Evolutionary conservation across 1,140 invertebrate species (phyloP).

Genomic region (Drosophila kikkawai): DNA sequence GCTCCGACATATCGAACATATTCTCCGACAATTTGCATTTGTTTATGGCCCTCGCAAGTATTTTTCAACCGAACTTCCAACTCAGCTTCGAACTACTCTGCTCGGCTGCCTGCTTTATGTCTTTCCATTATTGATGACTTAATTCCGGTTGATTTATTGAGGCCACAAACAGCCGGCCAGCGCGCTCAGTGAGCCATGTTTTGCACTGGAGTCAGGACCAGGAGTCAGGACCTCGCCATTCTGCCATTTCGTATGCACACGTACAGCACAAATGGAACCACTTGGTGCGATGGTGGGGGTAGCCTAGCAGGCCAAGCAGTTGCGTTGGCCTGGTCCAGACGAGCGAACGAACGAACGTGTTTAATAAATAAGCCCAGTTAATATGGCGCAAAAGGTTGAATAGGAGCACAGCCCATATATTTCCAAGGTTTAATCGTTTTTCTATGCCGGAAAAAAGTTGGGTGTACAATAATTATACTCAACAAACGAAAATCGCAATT

Average conservation of each 20-base stretch:
- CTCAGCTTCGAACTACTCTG: slow-evolving; percentile 54
- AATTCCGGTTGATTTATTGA: slow-evolving; percentile 81
- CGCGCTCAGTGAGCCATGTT: slow-evolving; percentile 28
- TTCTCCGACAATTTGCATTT: slow-evolving; percentile 54
- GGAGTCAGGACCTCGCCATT: slow-evolving; percentile 32
- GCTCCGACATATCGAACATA: slow-evolving; percentile 23
- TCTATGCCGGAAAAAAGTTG: not conserved
- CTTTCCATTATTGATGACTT: slow-evolving; percentile 81
- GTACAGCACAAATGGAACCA: slow-evolving; percentile 46
- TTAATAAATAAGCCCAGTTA: slow-evolving; percentile 79
- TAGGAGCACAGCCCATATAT: slow-evolving; percentile 15
- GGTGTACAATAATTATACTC: not conserved
- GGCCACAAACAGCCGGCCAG: slow-evolving; percentile 75
- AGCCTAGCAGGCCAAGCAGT: slow-evolving; percentile 3
- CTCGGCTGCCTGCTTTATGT: slow-evolving; percentile 73
- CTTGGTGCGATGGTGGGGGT: slow-evolving; percentile 3
- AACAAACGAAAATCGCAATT: not conserved
- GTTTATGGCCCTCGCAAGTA: slow-evolving; percentile 47
- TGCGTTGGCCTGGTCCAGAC: slow-evolving; percentile 13
- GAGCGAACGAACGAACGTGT: slow-evolving; percentile 46
- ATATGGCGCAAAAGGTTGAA: slow-evolving; percentile 66
- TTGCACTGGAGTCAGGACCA: slow-evolving; percentile 26
- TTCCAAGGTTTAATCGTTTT: slow-evolving; percentile 15
- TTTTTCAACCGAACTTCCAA: slow-evolving; percentile 20
- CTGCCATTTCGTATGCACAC: slow-evolving; percentile 72